Conservation (phyloP, 2,113 vertebrate species). For the Antechinus stuartii region DNA sequence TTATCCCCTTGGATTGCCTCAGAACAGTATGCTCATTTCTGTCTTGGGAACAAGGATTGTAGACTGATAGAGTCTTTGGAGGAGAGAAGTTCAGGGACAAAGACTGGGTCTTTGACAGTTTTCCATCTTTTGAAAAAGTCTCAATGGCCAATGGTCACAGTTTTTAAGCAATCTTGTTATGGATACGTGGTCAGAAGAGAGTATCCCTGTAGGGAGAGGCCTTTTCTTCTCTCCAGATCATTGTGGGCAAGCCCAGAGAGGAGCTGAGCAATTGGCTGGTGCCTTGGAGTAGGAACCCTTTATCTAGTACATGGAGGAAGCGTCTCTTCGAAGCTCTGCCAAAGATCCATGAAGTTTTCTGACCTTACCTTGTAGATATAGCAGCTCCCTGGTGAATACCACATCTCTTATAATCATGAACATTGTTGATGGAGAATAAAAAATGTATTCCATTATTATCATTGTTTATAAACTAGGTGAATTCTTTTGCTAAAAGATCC, state of each 20-base stretch:
- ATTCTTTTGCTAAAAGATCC: background rate
- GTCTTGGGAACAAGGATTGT: slow-evolving; percentile 68
- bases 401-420: background rate
- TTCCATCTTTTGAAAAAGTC: slow-evolving; percentile 64
- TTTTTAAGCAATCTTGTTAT: slow-evolving; percentile 70
- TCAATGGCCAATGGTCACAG: slow-evolving; percentile 76
- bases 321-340: background rate
- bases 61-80: slow-evolving; percentile 73
- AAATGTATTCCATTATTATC: background rate
- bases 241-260: slow-evolving; percentile 19
- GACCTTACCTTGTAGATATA: background rate
- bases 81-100: slow-evolving; percentile 71
- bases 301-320: background rate
- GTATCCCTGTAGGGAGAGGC: slow-evolving; percentile 48
- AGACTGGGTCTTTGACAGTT: slow-evolving; percentile 74
- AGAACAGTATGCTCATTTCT: slow-evolving; percentile 75
- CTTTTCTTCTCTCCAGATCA: slow-evolving; percentile 58
- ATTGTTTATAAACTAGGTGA: background rate
- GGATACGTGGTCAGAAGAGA: slow-evolving; percentile 46
- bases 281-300: background rate
- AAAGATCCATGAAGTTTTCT: background rate
- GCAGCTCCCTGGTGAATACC: background rate
- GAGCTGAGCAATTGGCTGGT: slow-evolving; percentile 24
- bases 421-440: background rate
- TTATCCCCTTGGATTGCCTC: slow-evolving; percentile 79